Conservation (phyloP, 2,888 invertebrate genomes). For the Dicyrtoma fusca region DNA sequence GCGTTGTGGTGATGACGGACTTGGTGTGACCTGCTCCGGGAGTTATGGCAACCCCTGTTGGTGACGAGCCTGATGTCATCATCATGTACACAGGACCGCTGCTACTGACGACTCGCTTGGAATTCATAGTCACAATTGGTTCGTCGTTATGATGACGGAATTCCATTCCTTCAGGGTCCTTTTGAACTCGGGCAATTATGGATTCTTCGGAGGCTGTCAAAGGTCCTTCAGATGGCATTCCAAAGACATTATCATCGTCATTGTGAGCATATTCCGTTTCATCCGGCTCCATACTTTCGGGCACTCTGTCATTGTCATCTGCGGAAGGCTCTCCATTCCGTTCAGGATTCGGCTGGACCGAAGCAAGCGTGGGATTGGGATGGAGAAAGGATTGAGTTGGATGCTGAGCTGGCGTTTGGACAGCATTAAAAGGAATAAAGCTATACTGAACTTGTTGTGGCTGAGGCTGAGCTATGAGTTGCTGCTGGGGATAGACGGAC, state of each 20-base stretch:
- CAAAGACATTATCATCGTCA: background rate
- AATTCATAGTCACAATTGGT: slow-evolving; percentile 23
- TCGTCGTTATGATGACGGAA: slow-evolving; percentile 25
- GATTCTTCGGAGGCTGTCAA: slow-evolving; percentile 18
- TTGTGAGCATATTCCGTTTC: background rate
- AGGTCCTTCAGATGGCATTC: background rate
- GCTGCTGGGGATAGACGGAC: slow-evolving; percentile 4
- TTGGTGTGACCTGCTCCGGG: background rate
- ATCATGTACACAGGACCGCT: too few species aligned
- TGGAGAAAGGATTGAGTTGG: background rate
- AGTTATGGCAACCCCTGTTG: background rate
- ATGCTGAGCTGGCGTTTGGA: too few species aligned
- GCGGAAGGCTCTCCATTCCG: background rate
- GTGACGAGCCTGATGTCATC: background rate
- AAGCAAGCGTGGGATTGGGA: background rate
- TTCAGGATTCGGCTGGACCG: too few species aligned
- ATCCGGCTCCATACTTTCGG: background rate
- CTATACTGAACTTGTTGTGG: slow-evolving; percentile 16
- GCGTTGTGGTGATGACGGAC: slow-evolving; percentile 24
- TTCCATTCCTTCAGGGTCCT: slow-evolving; percentile 19
- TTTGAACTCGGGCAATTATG: slow-evolving; percentile 14
- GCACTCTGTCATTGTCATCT: background rate
- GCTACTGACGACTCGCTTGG: slow-evolving; percentile 4
- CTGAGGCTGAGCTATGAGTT: background rate
- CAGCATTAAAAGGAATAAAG: background rate